Conservation (phyloP, 2,113 vertebrate species). For the Brachypteracias leptosomus region DNA sequence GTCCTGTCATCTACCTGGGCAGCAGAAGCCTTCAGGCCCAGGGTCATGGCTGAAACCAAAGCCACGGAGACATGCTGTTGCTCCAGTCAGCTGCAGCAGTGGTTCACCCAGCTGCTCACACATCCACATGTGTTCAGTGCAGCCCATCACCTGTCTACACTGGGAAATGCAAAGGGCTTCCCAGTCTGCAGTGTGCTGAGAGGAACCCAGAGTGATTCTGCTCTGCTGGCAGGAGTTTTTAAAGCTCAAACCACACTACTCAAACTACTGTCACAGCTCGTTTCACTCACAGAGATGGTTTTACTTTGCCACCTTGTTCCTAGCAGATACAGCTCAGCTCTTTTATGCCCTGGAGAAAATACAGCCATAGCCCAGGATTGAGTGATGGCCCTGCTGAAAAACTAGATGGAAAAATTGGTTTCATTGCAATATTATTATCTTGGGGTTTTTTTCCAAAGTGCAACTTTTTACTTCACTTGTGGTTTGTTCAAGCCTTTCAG, state of each 20-base stretch:
- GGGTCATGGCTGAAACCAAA: neutral
- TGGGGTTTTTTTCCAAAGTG: neutral
- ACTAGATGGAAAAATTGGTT: neutral
- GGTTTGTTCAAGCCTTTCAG: neutral
- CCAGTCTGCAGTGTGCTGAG: neutral
- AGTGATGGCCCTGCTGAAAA: neutral
- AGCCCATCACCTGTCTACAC: neutral
- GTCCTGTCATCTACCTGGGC: neutral
- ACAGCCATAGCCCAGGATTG: neutral
- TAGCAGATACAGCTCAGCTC: neutral
- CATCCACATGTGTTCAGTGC: accelerated
- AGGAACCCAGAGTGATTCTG: neutral
- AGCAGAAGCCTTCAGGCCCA: neutral
- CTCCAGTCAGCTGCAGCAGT: neutral
- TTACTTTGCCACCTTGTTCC: neutral
- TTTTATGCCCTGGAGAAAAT: neutral
- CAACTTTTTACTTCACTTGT: neutral
- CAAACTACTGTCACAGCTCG: neutral
- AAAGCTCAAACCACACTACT: neutral
- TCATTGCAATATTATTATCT: neutral
- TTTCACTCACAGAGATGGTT: neutral
- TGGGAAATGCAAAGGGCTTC: neutral
- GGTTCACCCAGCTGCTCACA: neutral
- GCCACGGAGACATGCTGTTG: accelerated
- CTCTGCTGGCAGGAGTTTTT: neutral